phyloP scores from a whole-genome alignment of 1,140 invertebrate species.

The Diorhabda elongata region DNA sequence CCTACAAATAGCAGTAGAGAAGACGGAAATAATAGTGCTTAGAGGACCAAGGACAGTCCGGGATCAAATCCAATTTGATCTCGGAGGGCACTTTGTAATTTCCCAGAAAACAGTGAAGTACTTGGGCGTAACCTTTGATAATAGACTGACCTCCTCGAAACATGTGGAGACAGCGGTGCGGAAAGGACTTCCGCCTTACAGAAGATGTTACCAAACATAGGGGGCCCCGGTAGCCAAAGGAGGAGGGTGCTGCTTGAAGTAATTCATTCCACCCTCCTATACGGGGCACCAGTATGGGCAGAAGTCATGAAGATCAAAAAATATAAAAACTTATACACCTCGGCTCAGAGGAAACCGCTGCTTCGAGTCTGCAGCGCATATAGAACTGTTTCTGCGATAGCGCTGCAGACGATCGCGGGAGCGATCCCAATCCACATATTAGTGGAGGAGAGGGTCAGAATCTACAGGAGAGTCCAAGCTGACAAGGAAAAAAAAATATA shows the following conservation, averaged over 20 bases:
- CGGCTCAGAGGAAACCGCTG: neutral
- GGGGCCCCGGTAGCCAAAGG: neutral
- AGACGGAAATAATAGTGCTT: neutral
- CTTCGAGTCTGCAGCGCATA: neutral
- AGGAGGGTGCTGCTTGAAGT: neutral
- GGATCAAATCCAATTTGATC: neutral
- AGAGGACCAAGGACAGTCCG: neutral
- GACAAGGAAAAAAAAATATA: no score
- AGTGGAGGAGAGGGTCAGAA: neutral
- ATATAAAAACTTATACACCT: neutral
- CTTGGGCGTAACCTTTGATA: neutral
- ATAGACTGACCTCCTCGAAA: neutral
- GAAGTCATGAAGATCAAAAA: neutral
- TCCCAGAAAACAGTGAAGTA: neutral
- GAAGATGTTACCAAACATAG: neutral
- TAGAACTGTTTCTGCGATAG: neutral
- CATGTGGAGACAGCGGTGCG: neutral
- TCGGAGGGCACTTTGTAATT: neutral
- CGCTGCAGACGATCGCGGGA: neutral
- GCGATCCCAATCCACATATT: no score
- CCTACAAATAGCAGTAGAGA: neutral
- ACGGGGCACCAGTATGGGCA: neutral
- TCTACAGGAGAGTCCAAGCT: neutral
- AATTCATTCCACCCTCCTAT: neutral
- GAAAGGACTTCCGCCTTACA: neutral